Conservation (phyloP, 2,888 invertebrate species). For the Exocentrus adspersus region DNA sequence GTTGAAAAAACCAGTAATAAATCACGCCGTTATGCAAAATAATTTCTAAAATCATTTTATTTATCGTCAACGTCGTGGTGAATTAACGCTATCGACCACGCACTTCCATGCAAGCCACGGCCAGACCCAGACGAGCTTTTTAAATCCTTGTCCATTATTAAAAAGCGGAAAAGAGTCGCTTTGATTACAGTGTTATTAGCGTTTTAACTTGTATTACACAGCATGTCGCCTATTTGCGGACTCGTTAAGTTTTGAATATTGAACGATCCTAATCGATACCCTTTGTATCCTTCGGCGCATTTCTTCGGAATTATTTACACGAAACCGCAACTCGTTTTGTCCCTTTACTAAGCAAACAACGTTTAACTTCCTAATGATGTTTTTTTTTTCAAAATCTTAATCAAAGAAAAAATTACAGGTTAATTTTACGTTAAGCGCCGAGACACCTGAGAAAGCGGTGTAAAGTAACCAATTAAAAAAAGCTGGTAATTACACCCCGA, state of each 20-base stretch:
- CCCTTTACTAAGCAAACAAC: background rate
- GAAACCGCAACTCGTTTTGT: constrained; percentile 13
- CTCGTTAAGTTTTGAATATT: constrained; percentile 38
- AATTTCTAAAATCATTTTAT: no score
- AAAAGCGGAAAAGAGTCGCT: constrained; percentile 39
- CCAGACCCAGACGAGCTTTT: constrained; percentile 3
- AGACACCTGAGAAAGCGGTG: constrained; percentile 19
- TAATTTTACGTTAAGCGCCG: constrained; percentile 7
- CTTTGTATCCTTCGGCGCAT: constrained; percentile 18
- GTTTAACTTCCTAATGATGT: background rate
- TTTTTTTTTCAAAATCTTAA: no score
- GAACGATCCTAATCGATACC: constrained; percentile 34
- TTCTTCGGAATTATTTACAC: constrained; percentile 23
- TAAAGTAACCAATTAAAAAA: constrained; percentile 39
- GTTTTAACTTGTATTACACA: constrained; percentile 40
- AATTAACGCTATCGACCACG: background rate
- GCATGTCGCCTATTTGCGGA: constrained; percentile 28
- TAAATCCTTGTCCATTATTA: constrained; percentile 31
- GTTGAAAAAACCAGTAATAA: no score
- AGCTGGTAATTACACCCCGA: constrained; percentile 50
- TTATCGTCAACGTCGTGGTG: no score
- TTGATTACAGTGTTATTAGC: constrained; percentile 47
- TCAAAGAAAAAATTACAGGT: no score
- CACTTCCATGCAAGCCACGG: background rate
- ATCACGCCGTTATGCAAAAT: no score